Evolutionary conservation across 2,113 vertebrate species (phyloP).

Genomic region (Arvicanthis niloticus): DNA sequence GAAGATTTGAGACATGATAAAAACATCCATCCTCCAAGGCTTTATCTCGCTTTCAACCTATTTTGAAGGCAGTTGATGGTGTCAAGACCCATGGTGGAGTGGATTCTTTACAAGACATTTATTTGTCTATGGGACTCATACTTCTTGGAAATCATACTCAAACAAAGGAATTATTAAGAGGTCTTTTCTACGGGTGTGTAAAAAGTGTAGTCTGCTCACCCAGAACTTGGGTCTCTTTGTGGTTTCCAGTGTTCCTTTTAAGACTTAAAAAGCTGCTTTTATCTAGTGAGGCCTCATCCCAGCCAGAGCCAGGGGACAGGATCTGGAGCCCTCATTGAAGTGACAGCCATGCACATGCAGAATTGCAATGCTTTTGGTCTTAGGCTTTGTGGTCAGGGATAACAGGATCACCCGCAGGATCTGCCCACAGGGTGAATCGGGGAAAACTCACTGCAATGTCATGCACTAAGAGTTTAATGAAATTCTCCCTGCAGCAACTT

Average conservation of each 20-base stretch:
- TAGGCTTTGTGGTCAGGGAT: slow-evolving; percentile 58
- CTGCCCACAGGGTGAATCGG: slow-evolving; percentile 64
- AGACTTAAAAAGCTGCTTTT: slow-evolving; percentile 65
- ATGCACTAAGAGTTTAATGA: slow-evolving; percentile 48
- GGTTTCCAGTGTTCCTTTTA: slow-evolving; percentile 38
- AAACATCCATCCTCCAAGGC: not conserved
- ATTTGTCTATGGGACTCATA: slow-evolving; percentile 51
- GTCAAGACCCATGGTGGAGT: slow-evolving; percentile 7
- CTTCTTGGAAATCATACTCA: slow-evolving; percentile 44
- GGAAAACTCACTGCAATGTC: slow-evolving; percentile 24
- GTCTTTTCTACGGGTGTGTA: slow-evolving; percentile 13
- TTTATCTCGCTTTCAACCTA: not conserved
- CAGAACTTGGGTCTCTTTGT: slow-evolving; percentile 54
- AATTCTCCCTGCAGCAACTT: slow-evolving; percentile 72
- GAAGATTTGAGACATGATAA: slow-evolving; percentile 2
- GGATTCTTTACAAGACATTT: slow-evolving; percentile 46
- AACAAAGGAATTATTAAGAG: slow-evolving; percentile 61
- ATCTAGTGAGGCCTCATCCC: slow-evolving; percentile 28
- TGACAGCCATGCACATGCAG: slow-evolving; percentile 52
- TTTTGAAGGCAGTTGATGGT: slow-evolving; percentile 13
- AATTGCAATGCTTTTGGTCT: slow-evolving; percentile 26
- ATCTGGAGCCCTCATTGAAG: not conserved
- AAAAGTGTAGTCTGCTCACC: slow-evolving; percentile 46
- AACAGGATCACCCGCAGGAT: slow-evolving; percentile 63
- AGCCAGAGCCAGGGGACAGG: not conserved